These are phyloP conservation scores for Cepaea nemoralis DNA, from an alignment of 1,140 invertebrate species.

Conservation along the genomic window DNA sequence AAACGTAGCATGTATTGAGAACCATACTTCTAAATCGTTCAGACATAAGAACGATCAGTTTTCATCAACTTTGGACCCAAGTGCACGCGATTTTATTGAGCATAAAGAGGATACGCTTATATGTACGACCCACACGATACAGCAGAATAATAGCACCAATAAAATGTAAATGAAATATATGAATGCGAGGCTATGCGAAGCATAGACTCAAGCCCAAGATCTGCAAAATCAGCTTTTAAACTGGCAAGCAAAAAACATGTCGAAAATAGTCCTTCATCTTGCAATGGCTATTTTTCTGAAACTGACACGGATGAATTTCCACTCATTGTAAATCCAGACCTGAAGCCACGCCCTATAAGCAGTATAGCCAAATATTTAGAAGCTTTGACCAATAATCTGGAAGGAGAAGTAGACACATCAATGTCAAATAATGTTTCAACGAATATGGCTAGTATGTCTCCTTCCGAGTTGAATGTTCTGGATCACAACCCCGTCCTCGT, in stretches of 20 bases:
- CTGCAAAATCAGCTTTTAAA: conserved; percentile 1
- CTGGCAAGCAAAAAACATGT: not conserved
- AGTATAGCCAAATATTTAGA: not conserved
- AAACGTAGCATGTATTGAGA: too few relatives aligned
- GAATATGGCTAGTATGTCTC: not conserved
- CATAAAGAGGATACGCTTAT: too few relatives aligned
- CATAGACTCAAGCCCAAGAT: conserved; percentile 20
- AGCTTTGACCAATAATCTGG: not conserved
- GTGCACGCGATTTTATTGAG: too few relatives aligned
- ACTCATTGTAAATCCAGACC: not conserved
- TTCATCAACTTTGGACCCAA: too few relatives aligned
- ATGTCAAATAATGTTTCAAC: not conserved
- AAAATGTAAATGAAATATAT: too few relatives aligned
- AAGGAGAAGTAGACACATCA: not conserved
- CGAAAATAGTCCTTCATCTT: not conserved
- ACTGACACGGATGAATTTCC: conserved; percentile 42
- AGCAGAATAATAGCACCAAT: too few relatives aligned
- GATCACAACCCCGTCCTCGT: not conserved
- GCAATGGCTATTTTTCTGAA: conserved; percentile 2
- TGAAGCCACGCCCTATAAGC: not conserved
- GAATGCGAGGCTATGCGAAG: not conserved
- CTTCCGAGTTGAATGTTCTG: not conserved
- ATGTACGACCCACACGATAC: too few relatives aligned
- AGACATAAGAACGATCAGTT: too few relatives aligned
- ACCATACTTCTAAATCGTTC: too few relatives aligned